Evolutionary conservation across 2,113 vertebrate species (phyloP).

Genomic region (Artemisiospiza belli): DNA sequence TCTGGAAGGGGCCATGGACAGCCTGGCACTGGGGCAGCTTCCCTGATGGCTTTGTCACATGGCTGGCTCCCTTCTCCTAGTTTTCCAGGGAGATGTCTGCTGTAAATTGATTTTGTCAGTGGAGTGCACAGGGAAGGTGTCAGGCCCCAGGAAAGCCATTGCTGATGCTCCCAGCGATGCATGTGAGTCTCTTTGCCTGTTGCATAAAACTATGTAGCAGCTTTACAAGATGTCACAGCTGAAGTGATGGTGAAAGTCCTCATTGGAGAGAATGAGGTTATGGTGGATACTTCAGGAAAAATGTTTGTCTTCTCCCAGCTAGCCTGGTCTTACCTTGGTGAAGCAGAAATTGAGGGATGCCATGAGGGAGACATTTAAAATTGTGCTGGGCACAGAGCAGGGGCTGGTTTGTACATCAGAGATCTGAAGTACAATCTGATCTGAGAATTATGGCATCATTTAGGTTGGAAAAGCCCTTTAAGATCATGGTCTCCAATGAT

Average conservation of each 20-base stretch:
- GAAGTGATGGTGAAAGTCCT: neutral
- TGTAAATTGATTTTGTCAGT: neutral
- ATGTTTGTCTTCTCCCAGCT: neutral
- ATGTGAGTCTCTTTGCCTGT: too few relatives aligned
- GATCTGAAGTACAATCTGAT: neutral
- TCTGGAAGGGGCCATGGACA: neutral
- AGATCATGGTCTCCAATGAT: neutral
- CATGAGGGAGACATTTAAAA: neutral
- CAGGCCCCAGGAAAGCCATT: neutral
- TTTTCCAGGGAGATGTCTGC: neutral
- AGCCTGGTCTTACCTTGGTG: neutral
- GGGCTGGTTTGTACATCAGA: neutral
- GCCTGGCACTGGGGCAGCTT: neutral
- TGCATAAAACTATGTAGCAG: neutral
- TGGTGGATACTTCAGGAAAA: neutral
- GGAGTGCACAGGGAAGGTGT: neutral
- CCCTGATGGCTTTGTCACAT: accelerated
- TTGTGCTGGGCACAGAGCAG: neutral
- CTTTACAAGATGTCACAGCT: neutral
- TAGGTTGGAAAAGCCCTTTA: neutral
- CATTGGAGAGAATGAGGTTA: neutral
- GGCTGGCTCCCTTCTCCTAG: neutral
- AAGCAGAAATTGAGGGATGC: accelerated
- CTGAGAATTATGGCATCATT: neutral
- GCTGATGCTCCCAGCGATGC: accelerated